Evolutionary conservation across 2,888 invertebrate genomes (phyloP).

Genomic region (Tetropium fuscum): DNA sequence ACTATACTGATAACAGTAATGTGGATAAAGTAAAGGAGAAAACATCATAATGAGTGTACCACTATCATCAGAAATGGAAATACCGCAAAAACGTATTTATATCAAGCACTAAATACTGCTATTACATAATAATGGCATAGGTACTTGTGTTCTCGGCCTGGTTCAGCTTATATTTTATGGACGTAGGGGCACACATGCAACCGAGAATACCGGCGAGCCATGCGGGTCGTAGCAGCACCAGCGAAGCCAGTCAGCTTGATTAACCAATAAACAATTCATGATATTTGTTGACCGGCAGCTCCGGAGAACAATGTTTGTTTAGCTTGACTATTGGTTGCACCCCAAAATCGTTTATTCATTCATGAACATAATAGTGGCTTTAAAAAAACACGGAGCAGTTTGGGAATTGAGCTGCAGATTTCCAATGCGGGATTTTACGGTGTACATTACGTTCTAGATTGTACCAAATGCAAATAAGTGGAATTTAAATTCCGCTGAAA

Average conservation of each 20-base stretch:
- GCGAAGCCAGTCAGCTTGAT: slow-evolving; percentile 57
- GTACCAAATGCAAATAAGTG: slow-evolving; percentile 12
- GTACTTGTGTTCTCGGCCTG: too few species aligned
- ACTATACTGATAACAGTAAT: too few species aligned
- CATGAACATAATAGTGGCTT: slow-evolving; percentile 41
- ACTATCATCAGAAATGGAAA: too few species aligned
- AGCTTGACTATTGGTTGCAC: slow-evolving; percentile 44
- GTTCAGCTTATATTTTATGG: slow-evolving; percentile 1
- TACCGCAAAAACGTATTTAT: too few species aligned
- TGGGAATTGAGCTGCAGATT: slow-evolving; percentile 27
- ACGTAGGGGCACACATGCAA: slow-evolving; percentile 32
- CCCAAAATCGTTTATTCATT: slow-evolving; percentile 45
- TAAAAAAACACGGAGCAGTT: slow-evolving; percentile 38
- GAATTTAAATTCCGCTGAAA: too few species aligned
- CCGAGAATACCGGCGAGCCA: slow-evolving; percentile 31
- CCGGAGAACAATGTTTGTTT: slow-evolving; percentile 44
- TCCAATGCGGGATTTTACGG: slow-evolving; percentile 10
- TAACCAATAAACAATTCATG: slow-evolving; percentile 67
- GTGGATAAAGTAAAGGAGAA: too few species aligned
- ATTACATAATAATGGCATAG: too few species aligned
- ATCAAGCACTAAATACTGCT: background rate
- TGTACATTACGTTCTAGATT: background rate
- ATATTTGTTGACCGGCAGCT: slow-evolving; percentile 59
- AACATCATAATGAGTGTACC: too few species aligned
- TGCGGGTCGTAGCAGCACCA: slow-evolving; percentile 28